Base-by-base conservation (phyloP, 2,797 vertebrate species). In the Sciurus vulgaris region DNA sequence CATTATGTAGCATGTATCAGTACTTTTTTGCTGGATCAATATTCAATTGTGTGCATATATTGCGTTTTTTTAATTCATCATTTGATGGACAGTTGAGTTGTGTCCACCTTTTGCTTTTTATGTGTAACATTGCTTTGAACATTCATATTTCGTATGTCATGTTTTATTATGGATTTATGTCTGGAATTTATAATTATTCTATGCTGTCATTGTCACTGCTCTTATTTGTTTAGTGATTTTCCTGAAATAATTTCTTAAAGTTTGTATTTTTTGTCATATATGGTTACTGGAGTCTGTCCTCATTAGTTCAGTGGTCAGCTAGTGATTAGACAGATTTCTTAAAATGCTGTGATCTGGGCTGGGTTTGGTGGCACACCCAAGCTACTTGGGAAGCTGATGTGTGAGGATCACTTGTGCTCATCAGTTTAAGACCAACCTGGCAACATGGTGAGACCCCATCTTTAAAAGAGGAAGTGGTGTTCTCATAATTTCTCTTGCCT, bases 21-120 rank as follows among this genome's bases (percentile, higher is more conserved):
- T 73, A 74, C 24, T 72, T n/a, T 91, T 83, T 87, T 83, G 41
- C 63, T 73, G 91, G 54, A 86, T 70, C 90, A 87, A 51, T 78
- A 72, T 56, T 96, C 17, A 0, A 6, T 56, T 81, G 26, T 67
- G n/a, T 78, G 76, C 33, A 49, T 59, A 54, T 44, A 56, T 15
- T 63, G 35, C n/a, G 54, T 92, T 83, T 83, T 84, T 17, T 85
- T 74, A 56, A 77, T 65, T 63, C 38, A 79, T 92, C 35, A 15
- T 20, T 85, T 49, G 17, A 49, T 86, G 54, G 44, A 41, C 54
- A 73, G 41, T 67, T 78, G 44, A 89, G 49, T 65, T 86, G 9
- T 79, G 90, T 90, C 41, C 3, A 56, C 20, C 61, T 88, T 83
- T 54, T 72, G n/a, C 65, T 30, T 81, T 2, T 90, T 86, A 65